Evolutionary conservation across 2,888 invertebrate species (phyloP).

Genomic region (Halictus quadricinctus): DNA sequence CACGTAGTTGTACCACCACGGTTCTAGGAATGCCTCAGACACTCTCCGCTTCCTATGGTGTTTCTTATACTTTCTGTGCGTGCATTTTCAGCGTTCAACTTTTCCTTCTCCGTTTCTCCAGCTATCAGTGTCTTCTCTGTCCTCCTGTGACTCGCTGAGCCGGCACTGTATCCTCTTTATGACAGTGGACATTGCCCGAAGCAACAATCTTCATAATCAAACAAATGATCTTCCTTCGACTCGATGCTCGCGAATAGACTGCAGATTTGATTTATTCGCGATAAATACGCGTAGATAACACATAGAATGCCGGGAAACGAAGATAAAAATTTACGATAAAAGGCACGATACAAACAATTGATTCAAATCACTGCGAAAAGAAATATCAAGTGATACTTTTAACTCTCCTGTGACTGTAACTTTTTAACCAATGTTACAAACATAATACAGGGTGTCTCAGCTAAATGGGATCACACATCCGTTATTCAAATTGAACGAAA

Average conservation of each 20-base stretch:
- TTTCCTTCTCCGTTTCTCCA: slow-evolving; percentile 11
- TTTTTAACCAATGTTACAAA: too few species aligned
- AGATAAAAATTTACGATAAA: too few species aligned
- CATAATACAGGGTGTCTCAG: too few species aligned
- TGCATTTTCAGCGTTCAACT: neutral
- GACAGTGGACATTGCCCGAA: slow-evolving; percentile 52
- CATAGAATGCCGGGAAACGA: neutral
- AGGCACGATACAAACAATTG: too few species aligned
- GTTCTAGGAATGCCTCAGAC: neutral
- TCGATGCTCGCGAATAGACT: neutral
- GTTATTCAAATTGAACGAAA: too few species aligned
- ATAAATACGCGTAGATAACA: neutral
- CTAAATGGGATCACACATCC: too few species aligned
- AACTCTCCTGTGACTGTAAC: too few species aligned
- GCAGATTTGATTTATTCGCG: neutral
- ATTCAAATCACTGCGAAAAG: too few species aligned
- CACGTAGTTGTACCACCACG: neutral
- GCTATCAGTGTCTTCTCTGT: slow-evolving; percentile 24
- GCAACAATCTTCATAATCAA: slow-evolving; percentile 42
- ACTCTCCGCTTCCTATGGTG: slow-evolving; percentile 13
- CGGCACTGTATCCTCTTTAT: slow-evolving; percentile 60
- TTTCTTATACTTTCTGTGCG: neutral
- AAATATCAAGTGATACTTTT: too few species aligned
- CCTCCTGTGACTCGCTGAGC: slow-evolving; percentile 53
- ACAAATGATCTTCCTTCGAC: neutral